Base-by-base conservation (phyloP, 1,140 invertebrate genomes). In the Hyles euphorbiae region DNA sequence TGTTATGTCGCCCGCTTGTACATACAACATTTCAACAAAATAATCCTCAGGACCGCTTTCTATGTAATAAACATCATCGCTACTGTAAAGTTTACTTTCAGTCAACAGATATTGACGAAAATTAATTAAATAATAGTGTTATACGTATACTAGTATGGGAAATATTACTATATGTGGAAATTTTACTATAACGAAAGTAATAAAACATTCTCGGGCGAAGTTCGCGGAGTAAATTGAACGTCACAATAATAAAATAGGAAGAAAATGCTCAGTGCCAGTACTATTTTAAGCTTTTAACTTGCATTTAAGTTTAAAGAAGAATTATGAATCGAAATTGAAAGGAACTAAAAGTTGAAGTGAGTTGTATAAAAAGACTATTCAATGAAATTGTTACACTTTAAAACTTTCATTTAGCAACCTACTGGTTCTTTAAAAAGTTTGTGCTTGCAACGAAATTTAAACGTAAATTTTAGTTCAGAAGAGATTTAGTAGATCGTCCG, bases 241-340 rank as follows among this genome's bases (percentile, higher is more conserved):
- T 59, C 34, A 53, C 40, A 46, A 59, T 11, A 56, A 56, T 50
- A 60, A 58, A 67, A 46, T 53, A 33, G 10, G 53, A 65, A 63
- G 60, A 67, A 73, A 81, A 65, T 68, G 73, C 70, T 72, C 67
- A 65, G 34, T 53, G 53, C 70, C 68, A 54, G n/a, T 53, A 76
- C 72, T 76, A 76, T 79, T 82, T 82, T 72, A 79, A 82, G 70
- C 73, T 78, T 72, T 82, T 75, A 80, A 79, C 73, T 82, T 72
- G 70, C 74, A 78, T 76, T 81, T 74, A 77, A 82, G 72, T 84
- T 84, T 71, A 61, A 71, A 75, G 65, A 71, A 70, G 72, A 81
- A 72, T 74, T 76, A 74, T 81, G 72, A 84, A 77, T 74, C 58
- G 60, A 63, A 80, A 80, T 80, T 79, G 74, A 78, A 74, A 70